Percentiles rank a stretch among this genome's conserved stretches.
These are phyloP conservation scores for Podabrus alpinus DNA, from an alignment of 2,888 invertebrate genomes.

Conservation along the genomic window DNA sequence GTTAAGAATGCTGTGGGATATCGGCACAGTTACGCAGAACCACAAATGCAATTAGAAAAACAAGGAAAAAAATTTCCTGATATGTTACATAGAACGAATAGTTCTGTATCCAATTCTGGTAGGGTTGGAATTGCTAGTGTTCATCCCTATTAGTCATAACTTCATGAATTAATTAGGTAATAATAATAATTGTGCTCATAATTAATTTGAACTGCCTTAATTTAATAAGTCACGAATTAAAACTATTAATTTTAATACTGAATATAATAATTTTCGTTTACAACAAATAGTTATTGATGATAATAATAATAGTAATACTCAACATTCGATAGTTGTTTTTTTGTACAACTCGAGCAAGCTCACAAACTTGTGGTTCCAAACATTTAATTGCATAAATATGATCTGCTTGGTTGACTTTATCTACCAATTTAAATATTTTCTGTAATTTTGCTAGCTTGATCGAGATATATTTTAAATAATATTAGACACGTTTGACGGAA, in stretches of 20 bases:
- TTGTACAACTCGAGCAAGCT: neutral
- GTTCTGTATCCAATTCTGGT: constrained; percentile 52
- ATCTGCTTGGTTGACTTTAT: neutral
- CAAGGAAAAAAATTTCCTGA: constrained; percentile 49
- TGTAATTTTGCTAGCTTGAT: neutral
- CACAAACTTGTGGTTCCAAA: neutral
- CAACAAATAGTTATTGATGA: neutral
- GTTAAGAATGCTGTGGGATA: constrained; percentile 46
- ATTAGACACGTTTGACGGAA: neutral
- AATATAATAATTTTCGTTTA: neutral
- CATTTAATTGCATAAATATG: too few species aligned
- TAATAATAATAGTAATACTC: neutral
- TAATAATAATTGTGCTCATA: neutral
- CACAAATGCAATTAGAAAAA: constrained; percentile 58
- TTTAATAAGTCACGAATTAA: neutral
- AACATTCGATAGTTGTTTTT: neutral
- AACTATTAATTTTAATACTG: neutral
- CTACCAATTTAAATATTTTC: too few species aligned
- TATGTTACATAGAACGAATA: constrained; percentile 53
- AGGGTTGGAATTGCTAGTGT: constrained; percentile 55
- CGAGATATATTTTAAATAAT: too few species aligned
- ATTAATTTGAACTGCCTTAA: neutral
- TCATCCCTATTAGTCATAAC: constrained; percentile 51
- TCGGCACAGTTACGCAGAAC: constrained; percentile 72
- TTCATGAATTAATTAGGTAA: neutral